Base-by-base conservation (phyloP, 2,797 vertebrate species). In the Acomys russatus region DNA sequence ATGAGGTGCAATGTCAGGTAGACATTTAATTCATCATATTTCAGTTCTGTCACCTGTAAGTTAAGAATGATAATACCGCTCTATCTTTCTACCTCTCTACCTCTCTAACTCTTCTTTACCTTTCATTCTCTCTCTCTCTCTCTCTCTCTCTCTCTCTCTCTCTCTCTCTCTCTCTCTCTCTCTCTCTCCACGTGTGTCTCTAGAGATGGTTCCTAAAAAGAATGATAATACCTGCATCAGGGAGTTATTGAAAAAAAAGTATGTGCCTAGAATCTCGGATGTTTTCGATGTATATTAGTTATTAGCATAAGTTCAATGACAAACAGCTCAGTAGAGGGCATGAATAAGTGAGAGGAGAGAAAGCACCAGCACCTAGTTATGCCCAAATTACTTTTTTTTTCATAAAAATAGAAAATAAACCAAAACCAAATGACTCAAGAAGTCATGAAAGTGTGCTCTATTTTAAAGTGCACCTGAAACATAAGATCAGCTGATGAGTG, bases 391-490 rank as follows among this genome's bases (percentile, higher is more conserved):
- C 18, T 83, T 92, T 83, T 92, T 92, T 87, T 88, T 95, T 74
- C 71, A 94, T 87, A 89, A 94, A 88, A 90, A 49, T 49, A 30
- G 74, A 76, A 86, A 79, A 77, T 61, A 86, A 90, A 95, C 17
- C 44, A 44, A 44, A 73, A n/a, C 68, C 54, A 8, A 95, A 93
- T 25, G 87, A 17, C 87, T 92, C 80, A 44, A 14, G 56, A 59
- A 59, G 15, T 59, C 18, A 78, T 61, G 51, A 44, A 90, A 82
- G 71, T 88, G 23, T 66, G 94, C 35, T 38, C 18, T 88, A 77
- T 73, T 94, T 95, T 92, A 91, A 96, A 96, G 91, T 91, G 28
- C 23, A 74, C 78, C 71, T 51, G 79, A 91, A 95, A 93, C 77
- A 77, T 70, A 88, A 93, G n/a, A 17, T 91, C 54, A 33, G 70